Base-by-base conservation (phyloP, 2,888 invertebrate genomes). In the Steinernema scapterisci region DNA sequence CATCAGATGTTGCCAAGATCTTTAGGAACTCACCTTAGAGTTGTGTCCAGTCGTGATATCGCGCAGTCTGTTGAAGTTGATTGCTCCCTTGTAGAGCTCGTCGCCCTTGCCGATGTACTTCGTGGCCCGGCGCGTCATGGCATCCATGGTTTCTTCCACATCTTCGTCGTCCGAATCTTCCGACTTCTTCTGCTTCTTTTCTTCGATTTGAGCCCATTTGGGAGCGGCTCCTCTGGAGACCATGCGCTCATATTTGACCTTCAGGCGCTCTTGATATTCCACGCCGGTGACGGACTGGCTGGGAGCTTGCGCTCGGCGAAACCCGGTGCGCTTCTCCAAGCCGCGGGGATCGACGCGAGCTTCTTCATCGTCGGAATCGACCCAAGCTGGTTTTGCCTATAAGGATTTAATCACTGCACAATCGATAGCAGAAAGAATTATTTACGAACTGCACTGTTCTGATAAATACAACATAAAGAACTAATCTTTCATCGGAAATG, bases 341-440 rank as follows among this genome's bases (percentile, higher is more conserved):
- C 11, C 31, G n/a, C 27, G 27, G 25, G 31, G 16, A 5, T 27
- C 63, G 16, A 63, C 19, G 23, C 27, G 27, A 16, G 63, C 63
- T 16, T 27, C 31, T 38, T 63, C 63, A 31, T 63, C 63, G 3
- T 63, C 63, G 11, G 63, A 63, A 63, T 63, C 63, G 9, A 63
- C 63, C 63, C 63, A 63, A 13, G 63, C 63, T 13, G 63, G 63
- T 31, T 63, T 63, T n/a, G n/a, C n/a, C n/a, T n/a, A n/a, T n/a
- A n/a, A n/a, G n/a, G n/a, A n/a, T n/a, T n/a, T n/a, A n/a, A n/a
- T n/a, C n/a, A n/a, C n/a, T n/a, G n/a, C n/a, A n/a, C n/a, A n/a
- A n/a, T n/a, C n/a, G n/a, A n/a, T n/a, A n/a, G n/a, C n/a, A n/a
- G n/a, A n/a, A n/a, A n/a, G n/a, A n/a, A n/a, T n/a, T n/a, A n/a